Percentiles rank a stretch among this genome's conserved stretches.
Evolutionary conservation across 2,888 invertebrate species (phyloP).

Genomic region (Drosophila pseudotalamancana): DNA sequence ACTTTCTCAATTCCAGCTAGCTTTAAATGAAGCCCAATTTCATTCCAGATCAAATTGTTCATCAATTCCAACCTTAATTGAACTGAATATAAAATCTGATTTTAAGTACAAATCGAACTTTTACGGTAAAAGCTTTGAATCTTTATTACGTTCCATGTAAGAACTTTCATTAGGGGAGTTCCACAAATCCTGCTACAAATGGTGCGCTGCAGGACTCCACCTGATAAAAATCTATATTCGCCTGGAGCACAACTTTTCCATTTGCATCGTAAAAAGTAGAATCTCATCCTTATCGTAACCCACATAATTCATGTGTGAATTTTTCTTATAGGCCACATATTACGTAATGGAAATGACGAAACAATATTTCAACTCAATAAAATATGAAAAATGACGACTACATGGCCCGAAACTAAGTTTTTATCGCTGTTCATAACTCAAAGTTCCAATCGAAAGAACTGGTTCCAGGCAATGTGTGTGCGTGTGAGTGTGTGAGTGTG

Average conservation of each 20-base stretch:
- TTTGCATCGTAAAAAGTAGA: slow-evolving; percentile 26
- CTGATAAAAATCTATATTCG: slow-evolving; percentile 26
- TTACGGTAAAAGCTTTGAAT: background rate
- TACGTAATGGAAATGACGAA: slow-evolving; percentile 68
- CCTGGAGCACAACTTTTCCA: slow-evolving; percentile 11
- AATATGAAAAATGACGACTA: slow-evolving; percentile 61
- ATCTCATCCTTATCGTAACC: slow-evolving; percentile 14
- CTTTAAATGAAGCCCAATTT: too few relatives aligned
- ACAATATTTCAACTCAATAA: slow-evolving; percentile 69
- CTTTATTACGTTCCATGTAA: background rate
- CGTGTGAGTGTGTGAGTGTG: background rate
- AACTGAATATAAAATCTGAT: too few relatives aligned
- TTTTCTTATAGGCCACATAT: slow-evolving; percentile 25
- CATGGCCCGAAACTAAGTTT: slow-evolving; percentile 43
- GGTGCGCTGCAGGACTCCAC: background rate
- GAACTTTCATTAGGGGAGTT: background rate
- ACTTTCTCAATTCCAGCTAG: too few relatives aligned
- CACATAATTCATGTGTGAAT: slow-evolving; percentile 63
- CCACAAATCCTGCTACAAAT: background rate
- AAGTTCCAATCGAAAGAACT: slow-evolving; percentile 42
- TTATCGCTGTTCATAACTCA: slow-evolving; percentile 69
- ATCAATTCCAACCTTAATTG: too few relatives aligned
- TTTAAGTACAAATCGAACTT: too few relatives aligned
- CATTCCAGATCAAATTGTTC: too few relatives aligned
- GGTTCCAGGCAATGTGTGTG: background rate